Evolutionary conservation across 2,888 invertebrate species (phyloP), one percentile per base, ranked within the genome.

Genomic region (Pseudoips prasinana): DNA sequence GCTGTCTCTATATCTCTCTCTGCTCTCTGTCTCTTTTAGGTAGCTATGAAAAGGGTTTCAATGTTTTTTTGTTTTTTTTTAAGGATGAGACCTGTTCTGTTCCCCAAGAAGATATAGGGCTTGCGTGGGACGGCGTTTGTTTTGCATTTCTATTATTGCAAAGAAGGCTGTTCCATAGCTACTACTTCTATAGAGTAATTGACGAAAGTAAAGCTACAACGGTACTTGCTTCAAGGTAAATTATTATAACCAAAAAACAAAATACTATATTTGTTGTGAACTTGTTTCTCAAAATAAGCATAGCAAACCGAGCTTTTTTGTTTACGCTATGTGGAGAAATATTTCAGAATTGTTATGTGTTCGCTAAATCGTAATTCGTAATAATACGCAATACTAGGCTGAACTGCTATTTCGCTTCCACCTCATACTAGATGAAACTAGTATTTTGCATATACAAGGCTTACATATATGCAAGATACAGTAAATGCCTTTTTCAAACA

Each of bases 181-280:
- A 96, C 81, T 98, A 99, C 83, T 99, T 99, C 90, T 96, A 97
- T 70, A 96, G 99, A 76, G 95, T 99, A 46, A 95, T 99, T 19
- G 95, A 96, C 68, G 99, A 99, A 73, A 95, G 98, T 27, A 95
- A 97, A 82, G 98, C 98, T 1, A 98, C 98, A 72, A 95, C 97
- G 11, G 94, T 97, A 44, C 90, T 99, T 19, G 97, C 98, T 1
- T 98, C 98, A 2, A 93, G 96, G 95, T 94, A 79, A 35, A 14
- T 14, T n/a, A n/a, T n/a, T n/a, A n/a, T 5, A 3, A 3, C 20
- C 3, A 2, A 2, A n/a, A 20, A 20, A 20, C 7, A 20, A 20
- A 18, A 18, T 6, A 18, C 4, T 20, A 5, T 5, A 3, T 5
- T n/a, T 5, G 4, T 20, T 5, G 7, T 20, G 7, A 20, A 20